Conservation (phyloP, 2,797 vertebrate genomes). For the Podargus strigoides region DNA sequence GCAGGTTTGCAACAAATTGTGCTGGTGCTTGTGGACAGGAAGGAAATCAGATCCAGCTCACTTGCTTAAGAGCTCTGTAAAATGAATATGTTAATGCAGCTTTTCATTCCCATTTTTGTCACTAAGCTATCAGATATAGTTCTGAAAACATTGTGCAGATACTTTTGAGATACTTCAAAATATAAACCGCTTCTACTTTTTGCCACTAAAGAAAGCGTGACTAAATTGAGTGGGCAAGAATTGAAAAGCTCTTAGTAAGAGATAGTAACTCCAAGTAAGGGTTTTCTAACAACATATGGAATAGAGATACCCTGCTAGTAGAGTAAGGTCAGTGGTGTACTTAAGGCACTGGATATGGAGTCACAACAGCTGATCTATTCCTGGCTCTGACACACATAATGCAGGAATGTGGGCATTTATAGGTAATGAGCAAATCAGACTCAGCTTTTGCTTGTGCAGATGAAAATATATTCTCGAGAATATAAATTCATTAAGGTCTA, state of each 20-base stretch:
- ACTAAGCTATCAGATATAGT: constrained; percentile 40
- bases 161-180: constrained; percentile 18
- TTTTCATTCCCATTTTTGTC: constrained; percentile 54
- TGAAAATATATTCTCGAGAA: neutral
- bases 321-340: constrained; percentile 14
- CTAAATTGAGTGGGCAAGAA: constrained; percentile 33
- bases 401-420: neutral
- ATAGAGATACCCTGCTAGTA: neutral
- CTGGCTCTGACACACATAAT: neutral
- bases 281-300: constrained; percentile 14
- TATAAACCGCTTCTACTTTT: neutral
- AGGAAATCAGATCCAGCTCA: neutral
- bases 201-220: neutral
- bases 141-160: constrained; percentile 24
- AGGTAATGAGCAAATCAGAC: neutral
- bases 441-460: neutral
- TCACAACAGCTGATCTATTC: constrained; percentile 45
- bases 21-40: neutral
- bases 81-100: constrained; percentile 3
- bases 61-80: neutral
- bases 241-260: neutral
- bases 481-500: neutral
- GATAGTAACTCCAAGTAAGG: neutral
- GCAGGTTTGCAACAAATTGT: neutral
- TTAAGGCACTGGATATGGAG: constrained; percentile 7